Percentiles rank a stretch among this genome's conserved stretches.
These are phyloP conservation scores for Dreissena polymorpha DNA, from an alignment of 1,140 invertebrate species.

Conservation along the genomic window DNA sequence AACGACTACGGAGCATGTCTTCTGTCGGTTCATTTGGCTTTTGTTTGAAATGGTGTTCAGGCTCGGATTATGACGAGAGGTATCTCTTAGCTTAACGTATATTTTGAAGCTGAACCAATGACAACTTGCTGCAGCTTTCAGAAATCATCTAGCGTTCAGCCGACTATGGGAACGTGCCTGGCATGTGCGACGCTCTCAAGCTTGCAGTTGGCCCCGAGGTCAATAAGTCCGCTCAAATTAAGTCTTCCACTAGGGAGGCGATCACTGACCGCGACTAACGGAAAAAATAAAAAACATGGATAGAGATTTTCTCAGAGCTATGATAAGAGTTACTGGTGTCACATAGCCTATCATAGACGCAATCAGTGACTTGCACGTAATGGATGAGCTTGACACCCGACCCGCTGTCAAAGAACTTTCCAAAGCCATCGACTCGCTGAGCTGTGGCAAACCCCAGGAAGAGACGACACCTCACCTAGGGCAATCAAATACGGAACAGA, in stretches of 20 bases:
- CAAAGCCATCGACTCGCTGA: background rate
- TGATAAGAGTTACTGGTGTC: background rate
- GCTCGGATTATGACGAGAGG: no score
- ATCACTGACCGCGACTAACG: conserved; percentile 1
- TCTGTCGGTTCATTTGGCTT: no score
- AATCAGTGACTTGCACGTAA: background rate
- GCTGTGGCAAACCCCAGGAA: conserved; percentile 1
- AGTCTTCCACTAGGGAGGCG: background rate
- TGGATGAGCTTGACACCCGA: conserved; percentile 22
- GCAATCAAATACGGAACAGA: background rate
- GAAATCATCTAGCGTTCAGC: background rate
- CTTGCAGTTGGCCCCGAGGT: background rate
- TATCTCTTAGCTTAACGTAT: background rate
- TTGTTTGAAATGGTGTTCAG: no score
- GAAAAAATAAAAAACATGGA: conserved; percentile 3
- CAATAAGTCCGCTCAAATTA: background rate
- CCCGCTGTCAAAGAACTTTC: background rate
- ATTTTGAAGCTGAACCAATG: background rate
- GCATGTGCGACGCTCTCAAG: conserved; percentile 17
- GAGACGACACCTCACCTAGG: background rate
- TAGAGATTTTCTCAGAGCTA: background rate
- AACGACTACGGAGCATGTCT: no score
- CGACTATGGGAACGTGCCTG: background rate
- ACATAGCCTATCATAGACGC: background rate
- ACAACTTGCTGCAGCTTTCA: background rate